Evolutionary conservation across 2,797 vertebrate genomes (phyloP).

Genomic region (Enteromius anoplus): DNA sequence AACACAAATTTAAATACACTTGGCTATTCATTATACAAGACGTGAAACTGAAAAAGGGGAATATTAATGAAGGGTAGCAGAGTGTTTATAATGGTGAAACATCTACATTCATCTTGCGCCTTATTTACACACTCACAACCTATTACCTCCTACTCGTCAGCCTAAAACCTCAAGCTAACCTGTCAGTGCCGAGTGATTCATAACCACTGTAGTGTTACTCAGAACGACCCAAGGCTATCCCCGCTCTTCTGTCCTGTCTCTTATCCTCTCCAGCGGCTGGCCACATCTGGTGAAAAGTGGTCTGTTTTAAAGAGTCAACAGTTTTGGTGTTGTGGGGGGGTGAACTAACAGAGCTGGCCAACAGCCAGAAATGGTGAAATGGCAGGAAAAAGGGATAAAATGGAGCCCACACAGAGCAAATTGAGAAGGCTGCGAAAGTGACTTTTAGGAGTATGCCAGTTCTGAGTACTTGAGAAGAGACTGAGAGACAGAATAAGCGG

Average conservation of each 20-base stretch:
- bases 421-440: slow-evolving; percentile 25
- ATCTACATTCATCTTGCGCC: slow-evolving; percentile 21
- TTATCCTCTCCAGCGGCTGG: not conserved
- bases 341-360: not conserved
- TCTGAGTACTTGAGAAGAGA: slow-evolving; percentile 29
- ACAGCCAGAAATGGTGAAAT: slow-evolving; percentile 24
- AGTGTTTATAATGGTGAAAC: slow-evolving; percentile 33
- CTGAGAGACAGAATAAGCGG: slow-evolving; percentile 6
- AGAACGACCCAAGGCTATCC: slow-evolving; percentile 4
- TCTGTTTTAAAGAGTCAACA: slow-evolving; percentile 21
- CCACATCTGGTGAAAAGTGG: not conserved
- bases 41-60: slow-evolving; percentile 12
- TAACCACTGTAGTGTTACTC: slow-evolving; percentile 20
- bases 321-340: not conserved
- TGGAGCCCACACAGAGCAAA: slow-evolving; percentile 29
- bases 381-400: slow-evolving; percentile 26
- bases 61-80: slow-evolving; percentile 31
- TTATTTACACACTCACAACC: slow-evolving; percentile 33
- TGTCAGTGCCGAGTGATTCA: slow-evolving; percentile 26
- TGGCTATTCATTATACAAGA: slow-evolving; percentile 26
- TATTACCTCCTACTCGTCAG: slow-evolving; percentile 22
- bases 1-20: slow-evolving; percentile 30
- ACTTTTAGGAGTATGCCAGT: slow-evolving; percentile 20
- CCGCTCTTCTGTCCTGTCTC: not conserved
- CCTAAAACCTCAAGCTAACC: slow-evolving; percentile 39